Evolutionary conservation across 2,113 vertebrate species (phyloP), one percentile per base, ranked within the genome.

Genomic region (Zingel zingel): DNA sequence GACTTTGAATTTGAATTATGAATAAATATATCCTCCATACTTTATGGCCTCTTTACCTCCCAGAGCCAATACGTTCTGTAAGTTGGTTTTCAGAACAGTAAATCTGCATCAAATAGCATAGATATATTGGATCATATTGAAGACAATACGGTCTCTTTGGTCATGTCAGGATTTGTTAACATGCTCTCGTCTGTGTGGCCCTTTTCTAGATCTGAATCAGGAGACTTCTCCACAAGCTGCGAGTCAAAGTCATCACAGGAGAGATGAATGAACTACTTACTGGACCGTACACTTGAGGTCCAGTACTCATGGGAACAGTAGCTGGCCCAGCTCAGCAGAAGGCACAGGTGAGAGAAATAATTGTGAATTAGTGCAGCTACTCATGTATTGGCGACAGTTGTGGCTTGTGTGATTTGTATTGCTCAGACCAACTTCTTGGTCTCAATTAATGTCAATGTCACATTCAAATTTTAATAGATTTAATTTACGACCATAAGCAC

Each of bases 181-280:
- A 76, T 73, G 71, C 48, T 1, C 39, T 66, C 81, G 12, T 89
- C 23, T 89, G 6, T 89, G 59, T 94, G 67, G 71, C 36, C 30
- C 25, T 81, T 79, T 72, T 85, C 39, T 70, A 86, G 88, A 53
- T 63, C 47, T 6, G 18, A 79, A 25, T 56, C 69, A 64, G 79
- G 48, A 56, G 13, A n/a, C 15, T 70, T 61, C 39, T 68, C 65
- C 59, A 54, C 50, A 15, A 61, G 54, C 47, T 62, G 58, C 18
- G 30, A 45, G n/a, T 36, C 45, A 61, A 79, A 73, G 18, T 71
- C 36, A 5, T 30, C 56, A 45, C 47, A 33, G 57, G 27, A 47
- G 25, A 43, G 39, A 43, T 43, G 39, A 69, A 33, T 59, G 73
- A 77, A 27, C 18, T 19, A 23, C 18, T 8, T 11, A 61, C 51